A percentile compares a stretch with the other conserved stretches of the same genome.
Evolutionary conservation across 2,113 vertebrate species (phyloP).

Genomic region (Rissa tridactyla): DNA sequence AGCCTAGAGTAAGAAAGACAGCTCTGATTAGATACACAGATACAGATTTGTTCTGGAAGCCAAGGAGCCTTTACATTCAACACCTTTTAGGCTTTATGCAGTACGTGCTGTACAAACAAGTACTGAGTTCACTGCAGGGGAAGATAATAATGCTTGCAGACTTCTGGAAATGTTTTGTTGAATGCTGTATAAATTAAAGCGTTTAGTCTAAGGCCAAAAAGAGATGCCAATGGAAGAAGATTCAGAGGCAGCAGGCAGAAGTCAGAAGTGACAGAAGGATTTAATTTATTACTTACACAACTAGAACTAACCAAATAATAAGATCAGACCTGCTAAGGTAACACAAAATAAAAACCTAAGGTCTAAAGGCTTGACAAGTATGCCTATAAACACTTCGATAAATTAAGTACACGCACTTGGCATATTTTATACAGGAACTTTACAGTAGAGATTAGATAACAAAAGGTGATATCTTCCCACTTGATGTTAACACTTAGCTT

Average conservation of each 20-base stretch:
- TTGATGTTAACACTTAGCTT: background rate
- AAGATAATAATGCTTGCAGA: background rate
- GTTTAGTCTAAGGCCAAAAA: background rate
- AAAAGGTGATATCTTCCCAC: background rate
- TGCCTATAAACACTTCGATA: background rate
- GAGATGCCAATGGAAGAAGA: background rate
- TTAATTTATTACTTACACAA: background rate
- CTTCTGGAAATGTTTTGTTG: background rate
- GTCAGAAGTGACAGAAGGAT: background rate
- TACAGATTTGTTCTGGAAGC: background rate
- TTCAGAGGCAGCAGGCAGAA: background rate
- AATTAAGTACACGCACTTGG: background rate
- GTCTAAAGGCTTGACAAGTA: background rate
- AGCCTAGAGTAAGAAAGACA: background rate
- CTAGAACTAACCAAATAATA: background rate
- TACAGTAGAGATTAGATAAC: background rate
- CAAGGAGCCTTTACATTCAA: background rate
- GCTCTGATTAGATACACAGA: background rate
- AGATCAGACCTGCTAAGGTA: background rate
- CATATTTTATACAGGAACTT: background rate
- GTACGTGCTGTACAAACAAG: background rate
- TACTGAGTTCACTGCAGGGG: background rate
- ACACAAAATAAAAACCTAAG: background rate
- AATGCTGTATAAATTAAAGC: background rate
- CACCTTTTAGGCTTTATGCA: background rate